Evolutionary conservation across 1,140 invertebrate genomes (phyloP).

Genomic region (Pseudomyrmex dendroicus): DNA sequence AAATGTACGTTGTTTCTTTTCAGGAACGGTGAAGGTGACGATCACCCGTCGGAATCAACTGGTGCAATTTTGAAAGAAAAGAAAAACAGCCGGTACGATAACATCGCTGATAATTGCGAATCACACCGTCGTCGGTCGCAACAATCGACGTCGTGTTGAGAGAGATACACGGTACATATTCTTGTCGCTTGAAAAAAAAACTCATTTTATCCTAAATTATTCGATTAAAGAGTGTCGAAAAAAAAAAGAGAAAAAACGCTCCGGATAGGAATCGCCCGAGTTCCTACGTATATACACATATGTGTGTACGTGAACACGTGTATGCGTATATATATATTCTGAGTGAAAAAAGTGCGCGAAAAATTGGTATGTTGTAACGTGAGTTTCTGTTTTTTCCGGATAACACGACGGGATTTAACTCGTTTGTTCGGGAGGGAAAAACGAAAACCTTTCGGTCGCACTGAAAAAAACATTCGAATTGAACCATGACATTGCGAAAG

Average conservation of each 20-base stretch:
- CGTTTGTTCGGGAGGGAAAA: not conserved
- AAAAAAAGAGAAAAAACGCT: constrained; percentile 26
- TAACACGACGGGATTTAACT: not conserved
- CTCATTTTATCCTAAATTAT: constrained; percentile 64
- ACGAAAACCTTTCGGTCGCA: not conserved
- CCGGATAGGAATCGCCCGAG: no score
- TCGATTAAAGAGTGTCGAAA: constrained; percentile 60
- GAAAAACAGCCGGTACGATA: constrained; percentile 29
- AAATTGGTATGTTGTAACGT: constrained; percentile 7
- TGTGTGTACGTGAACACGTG: not conserved
- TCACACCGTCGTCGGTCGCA: not conserved
- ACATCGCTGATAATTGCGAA: constrained; percentile 30
- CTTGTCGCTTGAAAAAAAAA: constrained; percentile 26
- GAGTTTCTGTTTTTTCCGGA: constrained; percentile 18
- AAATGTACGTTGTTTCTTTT: constrained; percentile 66
- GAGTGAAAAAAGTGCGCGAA: constrained; percentile 1
- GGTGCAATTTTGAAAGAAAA: constrained; percentile 76
- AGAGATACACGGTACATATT: constrained; percentile 30
- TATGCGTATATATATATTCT: not conserved
- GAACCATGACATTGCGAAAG: constrained; percentile 4
- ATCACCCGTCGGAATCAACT: constrained; percentile 82
- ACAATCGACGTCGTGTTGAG: constrained; percentile 34
- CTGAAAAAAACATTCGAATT: constrained; percentile 36
- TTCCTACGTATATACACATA: no score
- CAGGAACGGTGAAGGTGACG: constrained; percentile 84